Base-by-base conservation (phyloP, 2,113 vertebrate genomes). In the Lanius ludovicianus region DNA sequence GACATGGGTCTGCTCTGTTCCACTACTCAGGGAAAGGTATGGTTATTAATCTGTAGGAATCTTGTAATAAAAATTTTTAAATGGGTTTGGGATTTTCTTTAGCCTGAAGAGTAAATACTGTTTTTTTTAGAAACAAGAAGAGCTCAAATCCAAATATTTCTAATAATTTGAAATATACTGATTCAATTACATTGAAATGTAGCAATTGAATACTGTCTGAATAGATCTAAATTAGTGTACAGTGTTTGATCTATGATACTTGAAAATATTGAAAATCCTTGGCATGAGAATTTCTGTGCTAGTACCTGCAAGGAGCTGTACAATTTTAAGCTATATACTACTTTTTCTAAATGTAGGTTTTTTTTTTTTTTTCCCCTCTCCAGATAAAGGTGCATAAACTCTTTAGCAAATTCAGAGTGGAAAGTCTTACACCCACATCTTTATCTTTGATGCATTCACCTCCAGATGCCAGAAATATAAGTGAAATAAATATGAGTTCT, bases 21-120 rank as follows among this genome's bases (percentile, higher is more conserved):
- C 14, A 99, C 98, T 67, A 99, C 98, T 95, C 97, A 85, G 88
- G 98, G 99, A 90, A 99, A 99, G 98, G 99, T 99, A 98, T 60
- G 12, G 2, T 87, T 81, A 37, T 28, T 44, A 52, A 81, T 56
- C 19, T 59, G 22, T 52, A 69, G 44, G 14, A 85, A 55, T 62
- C 52, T 68, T 63, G 3, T 52, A 70, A 81, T 28, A 8, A 64
- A 20, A 78, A 33, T 53, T 59, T 81, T 64, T 12, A 75, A 71
- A 35, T 39, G 25, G 3, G 0, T 47, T 59, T 77, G 6, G 13
- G 13, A 33, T 89, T 93, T 84, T 90, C 17, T 63, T 42, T 46
- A 44, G n/a, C 7, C 5, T 3, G 17, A 65, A 56, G 12, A 37
- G 15, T 27, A 55, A 63, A 8, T 57, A 6, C 20, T 1, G 1